Base-by-base conservation (phyloP, 2,888 invertebrate species). In the Chironomus tentans region DNA sequence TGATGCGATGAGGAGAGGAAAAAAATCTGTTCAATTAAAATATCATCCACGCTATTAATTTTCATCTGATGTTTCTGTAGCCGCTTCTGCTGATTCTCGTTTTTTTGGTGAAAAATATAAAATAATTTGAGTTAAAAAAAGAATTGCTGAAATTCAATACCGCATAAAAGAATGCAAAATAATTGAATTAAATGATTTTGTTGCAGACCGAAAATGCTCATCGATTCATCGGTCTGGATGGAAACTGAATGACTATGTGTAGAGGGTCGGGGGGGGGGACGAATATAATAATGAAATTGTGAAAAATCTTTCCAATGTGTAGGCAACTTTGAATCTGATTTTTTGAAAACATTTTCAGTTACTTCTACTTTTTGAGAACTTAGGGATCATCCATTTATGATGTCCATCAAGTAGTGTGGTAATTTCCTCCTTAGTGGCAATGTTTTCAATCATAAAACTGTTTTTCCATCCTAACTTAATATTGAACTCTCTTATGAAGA, bases 21-120 rank as follows among this genome's bases (percentile, higher is more conserved):
- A 47, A 18, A 47, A 70, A 70, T 70, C 70, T 70, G 70, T 70
- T 70, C 70, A 70, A 70, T 70, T 70, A 70, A 70, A 70, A 70
- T 47, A 70, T 48, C 70, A 70, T 70, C 47, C 70, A 47, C 70
- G 70, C 38, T 69, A 70, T 70, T 48, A 70, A 70, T 70, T 48
- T 48, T 70, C 47, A 18, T 47, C 47, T 12, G 62, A 62, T 62
- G 15, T 18, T 48, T 4, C 70, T 21, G 65, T 13, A 13, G 24
- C 56, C 18, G 56, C 56, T 56, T 18, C 15, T 56, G 56, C 56
- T 56, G 56, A 15, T 56, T 3, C 50, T 56, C 56, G 18, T 18
- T 38, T 38, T 38, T 38, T 38, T 38, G 7, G 2, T 28, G 38
- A 2, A 10, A 38, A 38, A 38, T 38, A 38, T 38, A 38, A 38